These are phyloP conservation scores for Oreortyx pictus DNA, from an alignment of 2,797 vertebrate genomes.

Conservation along the genomic window DNA sequence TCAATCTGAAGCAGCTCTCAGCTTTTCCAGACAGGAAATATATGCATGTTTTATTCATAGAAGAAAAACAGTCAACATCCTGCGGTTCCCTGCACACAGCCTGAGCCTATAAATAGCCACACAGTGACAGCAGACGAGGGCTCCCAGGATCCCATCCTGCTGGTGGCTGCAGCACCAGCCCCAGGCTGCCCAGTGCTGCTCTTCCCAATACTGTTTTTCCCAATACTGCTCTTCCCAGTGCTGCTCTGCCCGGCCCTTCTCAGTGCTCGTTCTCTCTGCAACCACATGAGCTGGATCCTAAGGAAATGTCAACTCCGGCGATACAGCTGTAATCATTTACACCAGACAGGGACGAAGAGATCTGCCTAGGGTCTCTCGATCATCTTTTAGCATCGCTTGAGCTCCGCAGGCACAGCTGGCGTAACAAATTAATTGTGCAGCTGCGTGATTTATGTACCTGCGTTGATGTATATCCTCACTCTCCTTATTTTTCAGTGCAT, in stretches of 20 bases:
- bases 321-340: constrained; percentile 10
- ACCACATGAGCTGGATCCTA: constrained; percentile 7
- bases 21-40: constrained; percentile 65
- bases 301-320: constrained; percentile 36
- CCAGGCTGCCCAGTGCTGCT: too few species aligned
- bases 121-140: constrained; percentile 66
- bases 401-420: constrained; percentile 36
- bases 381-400: constrained; percentile 34
- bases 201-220: too few species aligned
- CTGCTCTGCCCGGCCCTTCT: too few species aligned
- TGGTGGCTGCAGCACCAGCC: background rate
- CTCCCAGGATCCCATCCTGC: background rate
- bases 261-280: background rate
- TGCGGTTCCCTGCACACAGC: constrained; percentile 76
- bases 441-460: constrained; percentile 32
- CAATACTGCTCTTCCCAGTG: too few species aligned
- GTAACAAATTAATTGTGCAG: constrained; percentile 36
- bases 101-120: constrained; percentile 72
- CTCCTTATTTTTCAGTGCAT: constrained; percentile 19
- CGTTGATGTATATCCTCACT: background rate
- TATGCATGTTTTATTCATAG: constrained; percentile 74
- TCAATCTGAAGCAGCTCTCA: constrained; percentile 8
- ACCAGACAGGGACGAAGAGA: constrained; percentile 7
- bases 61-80: constrained; percentile 76
- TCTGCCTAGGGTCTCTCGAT: constrained; percentile 1